A percentile compares a stretch with the other conserved stretches of the same genome.
Evolutionary conservation across 1,140 invertebrate genomes (phyloP).

Genomic region (Cotesia glomerata): DNA sequence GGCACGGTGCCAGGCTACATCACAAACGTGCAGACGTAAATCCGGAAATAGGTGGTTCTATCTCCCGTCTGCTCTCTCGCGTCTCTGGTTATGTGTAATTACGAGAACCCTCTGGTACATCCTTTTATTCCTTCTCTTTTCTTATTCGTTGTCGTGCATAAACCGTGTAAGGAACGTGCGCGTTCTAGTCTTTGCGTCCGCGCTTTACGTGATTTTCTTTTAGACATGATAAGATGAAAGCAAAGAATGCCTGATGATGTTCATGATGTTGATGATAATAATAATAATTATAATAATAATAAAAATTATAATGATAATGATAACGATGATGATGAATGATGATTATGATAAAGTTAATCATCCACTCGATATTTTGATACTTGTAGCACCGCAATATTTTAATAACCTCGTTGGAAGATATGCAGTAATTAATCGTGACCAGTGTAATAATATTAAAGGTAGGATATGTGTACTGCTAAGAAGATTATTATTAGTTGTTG

Average conservation of each 20-base stretch:
- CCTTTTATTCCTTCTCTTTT: constrained; percentile 2
- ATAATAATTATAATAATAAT: background rate
- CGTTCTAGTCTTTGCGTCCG: constrained; percentile 14
- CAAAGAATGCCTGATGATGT: background rate
- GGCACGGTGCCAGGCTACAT: constrained; percentile 12
- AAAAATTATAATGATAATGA: background rate
- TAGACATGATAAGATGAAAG: background rate
- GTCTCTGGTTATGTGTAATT: constrained; percentile 16
- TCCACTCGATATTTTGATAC: background rate
- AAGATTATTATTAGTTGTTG: background rate
- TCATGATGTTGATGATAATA: background rate
- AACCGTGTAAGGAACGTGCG: constrained; percentile 10
- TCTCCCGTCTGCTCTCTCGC: constrained; percentile 19
- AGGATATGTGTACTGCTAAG: background rate
- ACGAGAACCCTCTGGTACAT: constrained; percentile 9
- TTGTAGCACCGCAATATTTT: background rate
- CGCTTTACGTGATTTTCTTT: background rate
- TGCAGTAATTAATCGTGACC: background rate
- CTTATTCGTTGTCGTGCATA: constrained; percentile 18
- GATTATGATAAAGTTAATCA: background rate
- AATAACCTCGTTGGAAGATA: constrained; percentile 1
- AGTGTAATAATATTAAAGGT: background rate
- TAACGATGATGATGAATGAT: background rate
- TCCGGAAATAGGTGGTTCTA: constrained; percentile 27
- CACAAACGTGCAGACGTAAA: background rate